Percentiles rank a stretch among this genome's conserved stretches.
Evolutionary conservation across 2,888 invertebrate genomes (phyloP).

Genomic region (Cataglyphis altisquamis): DNA sequence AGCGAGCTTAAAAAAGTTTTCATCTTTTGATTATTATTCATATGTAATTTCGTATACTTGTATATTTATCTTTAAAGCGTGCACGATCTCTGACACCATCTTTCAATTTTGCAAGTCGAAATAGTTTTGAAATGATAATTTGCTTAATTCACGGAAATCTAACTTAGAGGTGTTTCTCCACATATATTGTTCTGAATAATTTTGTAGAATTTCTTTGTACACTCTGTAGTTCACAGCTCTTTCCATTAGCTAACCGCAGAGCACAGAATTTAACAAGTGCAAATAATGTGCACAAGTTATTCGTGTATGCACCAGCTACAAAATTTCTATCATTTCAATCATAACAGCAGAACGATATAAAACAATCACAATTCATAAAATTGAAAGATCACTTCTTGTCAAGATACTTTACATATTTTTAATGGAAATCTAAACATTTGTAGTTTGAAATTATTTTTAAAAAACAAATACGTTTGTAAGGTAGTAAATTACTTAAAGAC

Average conservation of each 20-base stretch:
- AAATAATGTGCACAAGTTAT: slow-evolving; percentile 36
- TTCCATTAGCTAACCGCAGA: background rate
- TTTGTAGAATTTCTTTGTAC: slow-evolving; percentile 25
- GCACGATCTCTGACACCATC: background rate
- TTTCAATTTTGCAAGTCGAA: background rate
- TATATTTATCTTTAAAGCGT: slow-evolving; percentile 3
- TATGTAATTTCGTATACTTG: slow-evolving; percentile 2
- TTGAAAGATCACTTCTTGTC: background rate
- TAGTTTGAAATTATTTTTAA: background rate
- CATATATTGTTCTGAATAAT: slow-evolving; percentile 15
- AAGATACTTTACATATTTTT: background rate
- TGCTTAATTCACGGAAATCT: slow-evolving; percentile 33
- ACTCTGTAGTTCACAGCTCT: slow-evolving; percentile 14
- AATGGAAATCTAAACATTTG: background rate
- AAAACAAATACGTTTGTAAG: background rate
- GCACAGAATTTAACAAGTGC: slow-evolving; percentile 13
- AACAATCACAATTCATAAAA: background rate
- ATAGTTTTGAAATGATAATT: slow-evolving; percentile 13
- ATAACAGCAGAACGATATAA: background rate
- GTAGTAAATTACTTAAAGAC: background rate
- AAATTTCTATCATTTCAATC: slow-evolving; percentile 25
- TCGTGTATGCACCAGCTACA: background rate
- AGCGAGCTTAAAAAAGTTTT: background rate
- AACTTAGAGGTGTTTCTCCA: background rate
- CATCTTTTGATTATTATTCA: background rate